phyloP scores from a whole-genome alignment of 2,888 invertebrate genomes.

The Prosopocoilus inquinatus region DNA sequence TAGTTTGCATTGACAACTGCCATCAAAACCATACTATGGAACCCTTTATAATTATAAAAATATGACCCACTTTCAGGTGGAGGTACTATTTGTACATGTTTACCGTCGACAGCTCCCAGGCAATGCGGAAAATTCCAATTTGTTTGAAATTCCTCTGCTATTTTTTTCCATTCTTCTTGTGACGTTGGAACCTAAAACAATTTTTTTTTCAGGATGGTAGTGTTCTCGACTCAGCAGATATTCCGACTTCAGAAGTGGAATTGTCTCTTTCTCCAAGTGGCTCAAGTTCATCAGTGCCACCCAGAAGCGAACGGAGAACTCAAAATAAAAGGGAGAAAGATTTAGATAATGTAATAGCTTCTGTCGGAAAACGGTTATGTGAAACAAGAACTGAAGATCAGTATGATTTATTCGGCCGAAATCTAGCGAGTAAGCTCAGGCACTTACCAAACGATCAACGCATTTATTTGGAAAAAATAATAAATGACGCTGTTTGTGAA shows the following conservation, averaged over 20 bases:
- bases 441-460: slow-evolving; percentile 12
- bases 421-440: slow-evolving; percentile 12
- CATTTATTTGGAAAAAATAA: slow-evolving; percentile 17
- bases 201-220: not conserved
- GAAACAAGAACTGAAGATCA: slow-evolving; percentile 5
- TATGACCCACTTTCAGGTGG: not conserved
- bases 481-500: slow-evolving; percentile 17
- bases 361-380: slow-evolving; percentile 1
- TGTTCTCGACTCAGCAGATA: not conserved
- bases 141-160: not conserved
- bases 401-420: slow-evolving; percentile 12
- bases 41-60: not conserved
- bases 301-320: too few species aligned
- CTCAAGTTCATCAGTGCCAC: not conserved
- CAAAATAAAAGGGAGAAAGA: slow-evolving; percentile 1
- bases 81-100: not conserved
- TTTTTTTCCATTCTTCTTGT: not conserved
- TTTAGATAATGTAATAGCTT: slow-evolving; percentile 4
- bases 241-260: not conserved
- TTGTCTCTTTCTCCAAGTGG: not conserved
- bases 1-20: too few species aligned
- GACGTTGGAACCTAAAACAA: not conserved
- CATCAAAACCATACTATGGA: not conserved
- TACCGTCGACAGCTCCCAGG: not conserved
- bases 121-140: too few species aligned